Base-by-base conservation (phyloP, 2,888 invertebrate genomes). In the Tribolium freemani region DNA sequence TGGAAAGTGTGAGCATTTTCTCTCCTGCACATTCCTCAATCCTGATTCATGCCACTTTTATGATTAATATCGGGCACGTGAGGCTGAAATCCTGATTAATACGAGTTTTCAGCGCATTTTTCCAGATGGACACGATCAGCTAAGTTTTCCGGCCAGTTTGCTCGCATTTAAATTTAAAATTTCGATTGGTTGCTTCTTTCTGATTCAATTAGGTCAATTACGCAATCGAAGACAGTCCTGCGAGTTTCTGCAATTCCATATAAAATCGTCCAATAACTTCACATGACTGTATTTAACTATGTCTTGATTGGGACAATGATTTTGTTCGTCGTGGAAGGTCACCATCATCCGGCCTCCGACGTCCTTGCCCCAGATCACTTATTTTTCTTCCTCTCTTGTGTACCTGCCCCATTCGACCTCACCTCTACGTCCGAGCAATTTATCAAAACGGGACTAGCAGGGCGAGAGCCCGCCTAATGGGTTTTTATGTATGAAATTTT, bases 331-430 rank as follows among this genome's bases (percentile, higher is more conserved):
- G 56, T 72, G 69, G 72, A 72, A 72, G 72, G 72, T 67, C 64
- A 60, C 60, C 54, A 60, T 20, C 54, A 54, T 67, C 67, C 68
- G 68, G 60, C 61, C 67, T 72, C 54, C 38, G n/a, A 9, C 68
- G 72, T 72, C 72, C 72, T 72, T 72, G 72, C 72, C 69, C 72
- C 64, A 72, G 72, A 69, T 72, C 72, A 50, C 56, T 50, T 58
- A 69, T 72, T 72, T 64, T 72, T 64, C 69, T 69, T 69, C 72
- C 68, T 68, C 61, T 68, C 68, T 61, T 46, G 26, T 56, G 76
- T 75, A 77, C 77, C 78, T 78, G 79, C 74, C 77, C 77, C 72
- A 74, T 44, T 51, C 60, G 69, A 69, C 69, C 69, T 69, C 60
- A 69, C 60, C 60, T 60, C 51, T 50, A 44, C 60, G 53, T 60